phyloP scores from a whole-genome alignment of 1,140 invertebrate genomes.

The Zelostemma sp. region DNA sequence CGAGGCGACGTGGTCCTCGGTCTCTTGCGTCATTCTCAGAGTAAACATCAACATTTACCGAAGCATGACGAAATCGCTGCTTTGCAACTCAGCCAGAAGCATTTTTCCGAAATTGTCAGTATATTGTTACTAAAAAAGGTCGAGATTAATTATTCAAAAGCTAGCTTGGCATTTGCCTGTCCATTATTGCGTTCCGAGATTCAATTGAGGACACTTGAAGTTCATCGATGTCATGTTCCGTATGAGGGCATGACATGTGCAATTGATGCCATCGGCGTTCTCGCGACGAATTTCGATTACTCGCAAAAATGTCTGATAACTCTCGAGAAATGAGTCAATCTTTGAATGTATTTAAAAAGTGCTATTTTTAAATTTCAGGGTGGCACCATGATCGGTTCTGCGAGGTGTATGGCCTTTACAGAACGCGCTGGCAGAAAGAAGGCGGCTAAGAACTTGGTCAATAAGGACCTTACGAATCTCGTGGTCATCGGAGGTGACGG shows the following conservation, averaged over 20 bases:
- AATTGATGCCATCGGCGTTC: slow-evolving; percentile 7
- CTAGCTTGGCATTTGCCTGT: too few relatives aligned
- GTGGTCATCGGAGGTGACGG: slow-evolving; percentile 99
- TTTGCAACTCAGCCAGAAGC: neutral
- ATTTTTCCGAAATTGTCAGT: too few relatives aligned
- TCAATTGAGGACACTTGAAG: slow-evolving; percentile 36
- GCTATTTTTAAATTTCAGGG: too few relatives aligned
- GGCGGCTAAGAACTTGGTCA: slow-evolving; percentile 93
- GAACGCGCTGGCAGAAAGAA: slow-evolving; percentile 88
- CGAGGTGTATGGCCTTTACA: slow-evolving; percentile 93
- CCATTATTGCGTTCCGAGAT: neutral
- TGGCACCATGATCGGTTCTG: slow-evolving; percentile 98
- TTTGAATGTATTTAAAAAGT: too few relatives aligned
- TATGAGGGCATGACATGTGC: slow-evolving; percentile 13
- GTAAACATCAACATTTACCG: slow-evolving; percentile 62
- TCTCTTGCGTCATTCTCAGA: slow-evolving; percentile 98
- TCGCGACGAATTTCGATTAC: slow-evolving; percentile 4
- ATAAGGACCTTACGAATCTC: slow-evolving; percentile 92
- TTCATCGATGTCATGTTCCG: slow-evolving; percentile 27
- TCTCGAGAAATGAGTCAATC: too few relatives aligned
- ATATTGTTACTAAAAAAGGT: too few relatives aligned
- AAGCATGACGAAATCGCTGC: neutral
- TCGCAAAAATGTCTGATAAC: too few relatives aligned
- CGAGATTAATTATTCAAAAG: too few relatives aligned
- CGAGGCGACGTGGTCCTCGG: slow-evolving; percentile 97